Evolutionary conservation across 2,113 vertebrate genomes (phyloP), one percentile per base, ranked within the genome.

Genomic region (Motacilla tschutschensis): DNA sequence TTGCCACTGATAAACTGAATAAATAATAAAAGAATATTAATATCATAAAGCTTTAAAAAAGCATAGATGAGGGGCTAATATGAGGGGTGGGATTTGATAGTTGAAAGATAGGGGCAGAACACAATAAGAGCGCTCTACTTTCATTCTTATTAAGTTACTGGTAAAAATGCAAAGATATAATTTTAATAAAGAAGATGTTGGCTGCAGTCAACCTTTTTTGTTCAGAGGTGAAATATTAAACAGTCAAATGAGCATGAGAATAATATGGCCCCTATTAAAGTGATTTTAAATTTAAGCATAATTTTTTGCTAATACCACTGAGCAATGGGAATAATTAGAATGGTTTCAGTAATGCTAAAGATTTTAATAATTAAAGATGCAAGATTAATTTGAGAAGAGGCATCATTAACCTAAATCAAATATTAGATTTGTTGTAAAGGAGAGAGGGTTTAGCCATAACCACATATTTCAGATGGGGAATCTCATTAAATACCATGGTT

Each of bases 331-430:
- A 96, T 96, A 95, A 95, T 97, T 97, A 97, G 91, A 93, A 95
- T 80, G 86, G 83, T 93, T 96, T 96, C 81, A 91, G 91, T 79
- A 96, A 95, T 75, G 71, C 55, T 94, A 73, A 72, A 94, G 85
- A 94, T 79, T 96, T 97, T 87, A 97, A 97, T 97, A 97, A 97
- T 96, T 97, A 96, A 97, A 95, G 83, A 71, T 71, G 93, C 54
- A 94, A 95, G 93, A 96, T 95, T 96, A 96, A 97, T 96, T 96
- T 95, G 51, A 94, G 88, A 87, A 96, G 90, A 92, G 91, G 71
- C 92, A 96, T 95, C 92, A 96, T 96, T 96, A 96, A 92, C 93
- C 93, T 89, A 97, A 97, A 96, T 96, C 88, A 97, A 97, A 95
- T 96, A 95, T 95, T 96, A 96, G 87, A 94, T 95, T 92, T 88